Evolutionary conservation across 2,888 invertebrate genomes (phyloP), one percentile per base, ranked within the genome.

Genomic region (Dolichopus griseipennis): DNA sequence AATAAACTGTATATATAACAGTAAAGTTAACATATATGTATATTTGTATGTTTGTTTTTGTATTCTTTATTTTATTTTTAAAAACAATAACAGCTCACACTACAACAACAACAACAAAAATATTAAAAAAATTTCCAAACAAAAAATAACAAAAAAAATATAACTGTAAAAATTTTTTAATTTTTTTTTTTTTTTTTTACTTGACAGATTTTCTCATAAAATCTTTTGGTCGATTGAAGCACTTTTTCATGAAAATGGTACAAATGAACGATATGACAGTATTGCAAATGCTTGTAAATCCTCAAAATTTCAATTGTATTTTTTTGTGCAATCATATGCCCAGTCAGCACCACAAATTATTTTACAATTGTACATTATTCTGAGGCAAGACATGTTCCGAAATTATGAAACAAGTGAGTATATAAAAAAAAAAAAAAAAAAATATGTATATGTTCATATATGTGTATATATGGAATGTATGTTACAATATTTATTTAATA

Each of bases 161-260:
- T 27, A 63, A 27, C 52, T 27, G 63, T 21, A 27, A n/a, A n/a
- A n/a, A n/a, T n/a, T n/a, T n/a, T n/a, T n/a, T n/a, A n/a, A n/a
- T n/a, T n/a, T n/a, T 63, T 63, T 63, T 27, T 27, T 63, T 18
- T n/a, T 61, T 61, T 37, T 68, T 62, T 68, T 67, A 68, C 61
- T 65, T 67, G 41, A 21, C 62, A 91, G 92, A 78, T 90, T 87
- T 75, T 86, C 88, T 65, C 86, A 87, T 75, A 85, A 87, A 72
- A 86, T 91, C 76, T 92, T 92, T 76, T 89, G 92, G 87, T 87
- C 89, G 74, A 83, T 90, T 64, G 91, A 92, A 78, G 88, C 88
- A 15, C 83, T 88, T 9, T 85, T 85, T 73, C 85, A 83, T 62
- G 79, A 75, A 2, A 77, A 80, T 12, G 86, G 89, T 71, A 85